Evolutionary conservation across 1,140 invertebrate species (phyloP).

Genomic region (Idris sp.): DNA sequence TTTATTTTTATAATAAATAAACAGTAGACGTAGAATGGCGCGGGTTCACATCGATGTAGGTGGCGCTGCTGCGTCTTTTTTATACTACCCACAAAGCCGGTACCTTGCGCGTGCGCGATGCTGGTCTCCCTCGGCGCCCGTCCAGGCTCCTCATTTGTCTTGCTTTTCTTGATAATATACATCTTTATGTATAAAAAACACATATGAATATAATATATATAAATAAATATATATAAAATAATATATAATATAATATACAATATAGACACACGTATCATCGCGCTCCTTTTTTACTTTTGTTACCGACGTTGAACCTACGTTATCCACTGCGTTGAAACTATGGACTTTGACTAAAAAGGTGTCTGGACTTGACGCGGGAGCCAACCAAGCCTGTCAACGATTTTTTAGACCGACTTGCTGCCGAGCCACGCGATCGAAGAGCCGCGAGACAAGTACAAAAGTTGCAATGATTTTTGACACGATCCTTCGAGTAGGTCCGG

Average conservation of each 20-base stretch:
- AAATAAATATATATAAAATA: too few species aligned
- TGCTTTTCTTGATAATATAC: conserved; percentile 25
- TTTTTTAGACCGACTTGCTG: conserved; percentile 45
- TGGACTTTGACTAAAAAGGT: background rate
- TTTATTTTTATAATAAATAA: conserved; percentile 78
- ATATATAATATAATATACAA: conserved; percentile 10
- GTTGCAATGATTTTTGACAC: conserved; percentile 48
- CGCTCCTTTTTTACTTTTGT: conserved; percentile 60
- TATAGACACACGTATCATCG: conserved; percentile 21
- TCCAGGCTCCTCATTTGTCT: conserved; percentile 12
- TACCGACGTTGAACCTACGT: conserved; percentile 48
- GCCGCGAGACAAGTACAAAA: conserved; percentile 57
- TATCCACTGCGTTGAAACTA: background rate
- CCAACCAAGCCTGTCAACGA: conserved; percentile 46
- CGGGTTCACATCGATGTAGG: conserved; percentile 59
- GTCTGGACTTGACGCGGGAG: conserved; percentile 27
- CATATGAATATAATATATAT: too few species aligned
- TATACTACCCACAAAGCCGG: conserved; percentile 45
- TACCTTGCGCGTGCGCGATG: conserved; percentile 11
- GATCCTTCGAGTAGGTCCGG: conserved; percentile 46
- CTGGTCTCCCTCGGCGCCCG: conserved; percentile 1
- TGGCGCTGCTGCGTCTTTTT: conserved; percentile 66
- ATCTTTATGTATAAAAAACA: too few species aligned
- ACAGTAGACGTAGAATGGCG: conserved; percentile 68
- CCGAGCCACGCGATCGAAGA: conserved; percentile 38